Percentiles rank a stretch among this genome's conserved stretches.
Conservation (phyloP, 2,888 invertebrate species). For the Lampropteryx suffumata region DNA sequence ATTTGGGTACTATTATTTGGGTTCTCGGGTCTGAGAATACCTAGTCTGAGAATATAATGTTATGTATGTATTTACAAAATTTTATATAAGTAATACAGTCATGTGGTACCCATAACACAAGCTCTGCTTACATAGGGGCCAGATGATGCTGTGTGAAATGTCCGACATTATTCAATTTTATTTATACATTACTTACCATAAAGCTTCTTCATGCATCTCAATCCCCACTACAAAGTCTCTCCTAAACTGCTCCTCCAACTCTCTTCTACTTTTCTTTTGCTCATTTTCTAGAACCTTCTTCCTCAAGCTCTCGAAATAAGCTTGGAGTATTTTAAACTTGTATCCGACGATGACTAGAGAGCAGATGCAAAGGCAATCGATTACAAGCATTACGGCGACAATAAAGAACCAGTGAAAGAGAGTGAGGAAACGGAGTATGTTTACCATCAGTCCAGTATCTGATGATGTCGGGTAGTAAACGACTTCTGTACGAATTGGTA, state of each 20-base stretch:
- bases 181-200: conserved; percentile 49
- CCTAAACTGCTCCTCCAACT: conserved; percentile 41
- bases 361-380: conserved; percentile 50
- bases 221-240: conserved; percentile 53
- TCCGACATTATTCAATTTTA: too few relatives aligned
- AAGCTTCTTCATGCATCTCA: conserved; percentile 53
- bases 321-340: conserved; percentile 52
- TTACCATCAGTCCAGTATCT: conserved; percentile 40
- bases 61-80: too few relatives aligned
- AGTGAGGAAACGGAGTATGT: conserved; percentile 46
- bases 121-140: too few relatives aligned
- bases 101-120: too few relatives aligned
- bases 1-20: too few relatives aligned
- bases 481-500: conserved; percentile 54
- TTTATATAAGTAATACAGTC: too few relatives aligned
- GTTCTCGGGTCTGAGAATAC: too few relatives aligned
- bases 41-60: too few relatives aligned
- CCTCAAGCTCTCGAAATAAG: conserved; percentile 47
- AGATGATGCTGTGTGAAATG: too few relatives aligned
- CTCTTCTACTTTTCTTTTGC: conserved; percentile 29
- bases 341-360: conserved; percentile 47
- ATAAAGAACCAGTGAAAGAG: conserved; percentile 59
- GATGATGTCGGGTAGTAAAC: conserved; percentile 46
- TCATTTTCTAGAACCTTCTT: conserved; percentile 30
- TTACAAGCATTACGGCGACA: conserved; percentile 48